Percentiles rank a stretch among this genome's conserved stretches.
These are phyloP conservation scores for Microctonus aethiopoides DNA, from an alignment of 2,888 invertebrate species.

Conservation along the genomic window DNA sequence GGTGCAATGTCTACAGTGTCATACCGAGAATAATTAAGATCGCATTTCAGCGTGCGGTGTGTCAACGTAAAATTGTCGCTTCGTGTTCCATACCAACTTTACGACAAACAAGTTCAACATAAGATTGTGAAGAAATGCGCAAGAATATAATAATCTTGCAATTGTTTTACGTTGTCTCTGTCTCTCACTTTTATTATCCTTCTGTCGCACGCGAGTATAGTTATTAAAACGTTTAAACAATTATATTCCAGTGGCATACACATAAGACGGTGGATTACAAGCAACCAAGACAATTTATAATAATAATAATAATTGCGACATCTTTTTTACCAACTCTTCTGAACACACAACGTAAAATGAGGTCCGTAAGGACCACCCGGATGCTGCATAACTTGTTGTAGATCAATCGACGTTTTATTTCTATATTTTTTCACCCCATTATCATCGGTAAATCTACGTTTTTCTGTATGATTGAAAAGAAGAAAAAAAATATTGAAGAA, in stretches of 20 bases:
- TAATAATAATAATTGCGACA: slow-evolving; percentile 53
- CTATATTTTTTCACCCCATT: slow-evolving; percentile 1
- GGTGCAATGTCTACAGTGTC: slow-evolving; percentile 41
- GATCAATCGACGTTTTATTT: slow-evolving; percentile 4
- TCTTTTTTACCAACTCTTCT: slow-evolving; percentile 43
- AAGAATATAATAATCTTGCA: slow-evolving; percentile 20
- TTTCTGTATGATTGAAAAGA: neutral
- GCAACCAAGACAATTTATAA: slow-evolving; percentile 24
- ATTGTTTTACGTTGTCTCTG: slow-evolving; percentile 13
- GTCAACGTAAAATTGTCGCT: slow-evolving; percentile 47
- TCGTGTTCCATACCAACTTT: slow-evolving; percentile 23
- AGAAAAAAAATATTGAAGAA: no score
- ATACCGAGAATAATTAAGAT: slow-evolving; percentile 55
- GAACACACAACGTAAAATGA: slow-evolving; percentile 7
- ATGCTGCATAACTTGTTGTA: neutral
- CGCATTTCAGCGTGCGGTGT: slow-evolving; percentile 45
- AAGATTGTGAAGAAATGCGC: slow-evolving; percentile 8
- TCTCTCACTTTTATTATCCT: slow-evolving; percentile 42
- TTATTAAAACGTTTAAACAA: slow-evolving; percentile 65
- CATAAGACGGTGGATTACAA: slow-evolving; percentile 29
- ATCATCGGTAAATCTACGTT: neutral
- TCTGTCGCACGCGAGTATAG: slow-evolving; percentile 55
- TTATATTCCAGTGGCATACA: slow-evolving; percentile 54
- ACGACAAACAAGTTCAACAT: neutral
- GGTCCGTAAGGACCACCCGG: slow-evolving; percentile 47